Evolutionary conservation across 2,113 vertebrate species (phyloP), one percentile per base, ranked within the genome.

Genomic region (Pelvicachromis taeniatus): DNA sequence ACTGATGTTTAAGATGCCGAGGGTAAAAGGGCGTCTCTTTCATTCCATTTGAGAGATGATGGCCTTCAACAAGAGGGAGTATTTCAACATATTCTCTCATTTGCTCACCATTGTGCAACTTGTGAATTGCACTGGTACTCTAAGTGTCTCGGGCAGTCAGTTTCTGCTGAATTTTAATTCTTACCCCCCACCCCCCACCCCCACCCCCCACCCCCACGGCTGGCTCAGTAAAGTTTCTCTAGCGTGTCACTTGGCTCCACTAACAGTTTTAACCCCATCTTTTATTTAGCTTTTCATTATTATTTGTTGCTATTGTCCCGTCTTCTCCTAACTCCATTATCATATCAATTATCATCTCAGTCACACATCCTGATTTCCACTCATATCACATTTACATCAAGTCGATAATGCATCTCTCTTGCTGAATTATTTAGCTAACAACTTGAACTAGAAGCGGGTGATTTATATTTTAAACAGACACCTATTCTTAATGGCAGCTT

Each of bases 401-500:
- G 94, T 88, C 85, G 86, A 94, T 95, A 95, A 96, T 96, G 96
- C 95, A 94, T 87, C 91, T 83, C 40, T 77, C 55, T 77, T 82
- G 19, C 87, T 96, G 89, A 95, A 96, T 96, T 95, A 96, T 96
- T 96, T 91, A 96, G 85, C 73, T 59, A 94, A 95, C 94, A 96
- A 95, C 94, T 95, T 93, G 87, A 93, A 94, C 88, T 91, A 93
- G 92, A 93, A 92, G 91, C 84, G 87, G 52, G 59, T 93, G 93
- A 96, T 95, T 95, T 92, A 95, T 96, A 93, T 96, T 96, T 96
- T 94, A 96, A 96, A 92, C 81, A 93, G 94, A 96, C 93, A 94
- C 93, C 94, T 93, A 92, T 92, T 91, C 91, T 92, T 95, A 94
- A 95, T 94, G 94, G 94, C 93, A 94, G 95, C 87, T 79, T 88